A percentile compares a stretch with the other conserved stretches of the same genome.
Evolutionary conservation across 2,888 invertebrate genomes (phyloP).

Genomic region (Podotricha telesiphe): DNA sequence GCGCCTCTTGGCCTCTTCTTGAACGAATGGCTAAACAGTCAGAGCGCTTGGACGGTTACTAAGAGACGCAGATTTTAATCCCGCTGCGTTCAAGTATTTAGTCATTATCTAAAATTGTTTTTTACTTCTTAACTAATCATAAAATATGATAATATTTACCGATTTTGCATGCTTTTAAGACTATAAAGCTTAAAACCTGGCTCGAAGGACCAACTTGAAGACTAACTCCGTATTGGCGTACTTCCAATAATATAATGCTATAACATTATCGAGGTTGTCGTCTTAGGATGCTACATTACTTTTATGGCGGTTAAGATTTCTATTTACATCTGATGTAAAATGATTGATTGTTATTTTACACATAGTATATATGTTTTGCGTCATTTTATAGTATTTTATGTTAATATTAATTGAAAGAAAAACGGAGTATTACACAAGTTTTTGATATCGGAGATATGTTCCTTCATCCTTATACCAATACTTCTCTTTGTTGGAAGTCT

Average conservation of each 20-base stretch:
- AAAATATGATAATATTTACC: not conserved
- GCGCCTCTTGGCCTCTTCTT: no score
- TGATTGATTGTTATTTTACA: constrained; percentile 10
- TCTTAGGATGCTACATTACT: constrained; percentile 22
- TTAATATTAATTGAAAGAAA: no score
- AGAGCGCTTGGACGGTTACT: no score
- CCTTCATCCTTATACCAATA: no score
- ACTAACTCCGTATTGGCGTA: constrained; percentile 23
- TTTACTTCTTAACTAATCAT: not conserved
- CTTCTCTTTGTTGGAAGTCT: no score
- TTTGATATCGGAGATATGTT: no score
- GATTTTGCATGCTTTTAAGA: not conserved
- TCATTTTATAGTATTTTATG: not conserved
- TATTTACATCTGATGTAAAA: constrained; percentile 25
- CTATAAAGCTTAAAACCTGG: constrained; percentile 3
- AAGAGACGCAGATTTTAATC: no score
- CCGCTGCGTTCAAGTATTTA: no score
- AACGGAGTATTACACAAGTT: no score
- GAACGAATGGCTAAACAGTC: no score
- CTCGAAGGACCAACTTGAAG: constrained; percentile 18
- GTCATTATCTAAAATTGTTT: no score
- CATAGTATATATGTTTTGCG: constrained; percentile 4
- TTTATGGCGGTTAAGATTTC: constrained; percentile 9
- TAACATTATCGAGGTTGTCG: constrained; percentile 31
- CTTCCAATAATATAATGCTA: constrained; percentile 20